Evolutionary conservation across 2,797 vertebrate species (phyloP), one percentile per base, ranked within the genome.

Genomic region (Brachyrhaphis roseni): DNA sequence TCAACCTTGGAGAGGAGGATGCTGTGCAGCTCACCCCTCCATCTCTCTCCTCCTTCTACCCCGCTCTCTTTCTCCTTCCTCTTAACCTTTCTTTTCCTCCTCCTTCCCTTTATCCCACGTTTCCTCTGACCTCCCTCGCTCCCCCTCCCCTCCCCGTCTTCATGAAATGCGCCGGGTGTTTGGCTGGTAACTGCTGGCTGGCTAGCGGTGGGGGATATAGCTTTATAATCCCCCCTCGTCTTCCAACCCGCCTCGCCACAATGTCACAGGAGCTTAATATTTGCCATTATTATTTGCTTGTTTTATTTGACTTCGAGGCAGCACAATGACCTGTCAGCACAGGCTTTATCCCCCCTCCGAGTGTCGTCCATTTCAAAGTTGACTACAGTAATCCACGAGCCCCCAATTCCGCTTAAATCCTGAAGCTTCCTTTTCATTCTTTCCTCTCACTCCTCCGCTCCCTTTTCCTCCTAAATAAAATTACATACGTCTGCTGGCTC

Each of bases 401-500:
- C 94, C 95, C 95, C 86, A 95, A 96, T 96, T 95, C 95, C 88
- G 79, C 91, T 64, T 95, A 96, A 96, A 96, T 95, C 96, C 87
- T 51, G 88, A 89, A 89, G 93, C 95, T 96, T 92, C 96, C 96
- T 92, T 71, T 92, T 91, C 89, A 90, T 89, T 86, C 77, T 82
- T 84, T 72, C 28, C 10, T n/a, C 59, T 26, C 70, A 23, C 36
- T 41, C 74, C 28, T 78, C 10, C 53, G 4, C 74, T 49, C 68
- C 73, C 75, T 51, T 74, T 70, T 77, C 57, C 87, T 88, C 84
- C 91, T 94, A 94, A 97, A 94, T 94, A 91, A 97, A 97, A 96
- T 96, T 96, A 96, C 95, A 96, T 96, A 95, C 95, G 96, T 97
- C 95, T 97, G 96, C 94, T 95, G 95, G 96, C 96, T 96, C 96